These are phyloP conservation scores for Indicator maculatus DNA, from an alignment of 2,113 vertebrate species.

Conservation along the genomic window DNA sequence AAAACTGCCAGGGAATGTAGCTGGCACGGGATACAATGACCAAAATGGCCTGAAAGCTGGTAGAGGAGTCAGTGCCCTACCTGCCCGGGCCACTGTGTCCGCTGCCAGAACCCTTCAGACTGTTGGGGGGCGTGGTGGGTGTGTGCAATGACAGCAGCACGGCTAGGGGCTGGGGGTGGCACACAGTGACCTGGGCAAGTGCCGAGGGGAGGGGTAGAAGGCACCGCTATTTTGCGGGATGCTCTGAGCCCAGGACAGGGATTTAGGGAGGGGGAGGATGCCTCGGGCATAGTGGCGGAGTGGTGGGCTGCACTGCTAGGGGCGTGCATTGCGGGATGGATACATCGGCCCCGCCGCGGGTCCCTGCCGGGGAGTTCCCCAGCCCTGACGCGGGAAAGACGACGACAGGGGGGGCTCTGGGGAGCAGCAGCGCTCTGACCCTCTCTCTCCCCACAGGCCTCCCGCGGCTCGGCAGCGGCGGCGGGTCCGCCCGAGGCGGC, in stretches of 20 bases:
- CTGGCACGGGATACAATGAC: neutral
- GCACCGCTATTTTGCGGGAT: neutral
- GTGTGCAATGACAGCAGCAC: neutral
- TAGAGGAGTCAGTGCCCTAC: neutral
- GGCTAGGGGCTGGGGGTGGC: neutral
- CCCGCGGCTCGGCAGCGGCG: slow-evolving; percentile 1
- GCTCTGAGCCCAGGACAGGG: neutral
- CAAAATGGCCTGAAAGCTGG: neutral
- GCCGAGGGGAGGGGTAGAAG: neutral
- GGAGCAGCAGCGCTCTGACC: neutral
- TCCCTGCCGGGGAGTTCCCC: neutral
- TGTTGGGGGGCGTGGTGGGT: neutral
- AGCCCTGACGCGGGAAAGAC: neutral
- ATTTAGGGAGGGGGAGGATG: neutral
- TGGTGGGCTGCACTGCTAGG: neutral
- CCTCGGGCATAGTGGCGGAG: neutral
- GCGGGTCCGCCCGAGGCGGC: neutral
- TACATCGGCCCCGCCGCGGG: neutral
- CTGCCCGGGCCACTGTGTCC: neutral
- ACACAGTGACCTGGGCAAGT: neutral
- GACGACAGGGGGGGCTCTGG: neutral
- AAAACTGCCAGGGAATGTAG: neutral
- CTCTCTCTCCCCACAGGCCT: neutral
- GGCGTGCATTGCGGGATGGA: neutral
- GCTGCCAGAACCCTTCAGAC: neutral